phyloP scores from a whole-genome alignment of 2,797 vertebrate species.

The Hoplostethus atlanticus region DNA sequence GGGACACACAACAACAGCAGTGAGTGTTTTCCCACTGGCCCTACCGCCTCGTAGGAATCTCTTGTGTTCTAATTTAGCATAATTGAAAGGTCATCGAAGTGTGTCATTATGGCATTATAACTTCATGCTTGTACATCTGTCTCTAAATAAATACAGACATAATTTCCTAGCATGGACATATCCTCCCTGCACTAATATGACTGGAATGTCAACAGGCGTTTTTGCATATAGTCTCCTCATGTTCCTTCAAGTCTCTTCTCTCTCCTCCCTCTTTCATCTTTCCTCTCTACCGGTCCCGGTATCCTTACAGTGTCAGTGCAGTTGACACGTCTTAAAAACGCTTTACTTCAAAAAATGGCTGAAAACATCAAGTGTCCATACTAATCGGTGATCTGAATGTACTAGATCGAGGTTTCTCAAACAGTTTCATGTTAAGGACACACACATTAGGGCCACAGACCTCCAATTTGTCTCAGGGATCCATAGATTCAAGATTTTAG shows the following conservation, averaged over 20 bases:
- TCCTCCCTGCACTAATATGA: constrained; percentile 36
- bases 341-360: background rate
- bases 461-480: too few species aligned
- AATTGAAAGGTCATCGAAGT: constrained; percentile 32
- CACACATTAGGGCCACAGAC: too few species aligned
- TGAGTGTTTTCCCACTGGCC: constrained; percentile 23
- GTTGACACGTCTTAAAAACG: background rate
- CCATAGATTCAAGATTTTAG: too few species aligned
- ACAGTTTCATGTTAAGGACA: too few species aligned
- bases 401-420: too few species aligned
- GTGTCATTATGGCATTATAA: constrained; percentile 52
- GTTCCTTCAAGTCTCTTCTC: constrained; percentile 37
- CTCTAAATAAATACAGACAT: constrained; percentile 47
- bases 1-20: background rate
- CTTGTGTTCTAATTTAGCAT: constrained; percentile 41
- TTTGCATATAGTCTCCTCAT: constrained; percentile 35
- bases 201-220: constrained; percentile 55
- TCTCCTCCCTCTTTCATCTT: constrained; percentile 6
- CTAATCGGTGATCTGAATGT: too few species aligned
- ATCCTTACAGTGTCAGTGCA: background rate
- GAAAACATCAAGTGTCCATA: too few species aligned
- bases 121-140: constrained; percentile 34
- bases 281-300: background rate
- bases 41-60: constrained; percentile 31
- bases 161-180: constrained; percentile 43